A percentile compares a stretch with the other conserved stretches of the same genome.
Conservation (phyloP, 2,888 invertebrate species). For the Listrodromus nycthemerus region DNA sequence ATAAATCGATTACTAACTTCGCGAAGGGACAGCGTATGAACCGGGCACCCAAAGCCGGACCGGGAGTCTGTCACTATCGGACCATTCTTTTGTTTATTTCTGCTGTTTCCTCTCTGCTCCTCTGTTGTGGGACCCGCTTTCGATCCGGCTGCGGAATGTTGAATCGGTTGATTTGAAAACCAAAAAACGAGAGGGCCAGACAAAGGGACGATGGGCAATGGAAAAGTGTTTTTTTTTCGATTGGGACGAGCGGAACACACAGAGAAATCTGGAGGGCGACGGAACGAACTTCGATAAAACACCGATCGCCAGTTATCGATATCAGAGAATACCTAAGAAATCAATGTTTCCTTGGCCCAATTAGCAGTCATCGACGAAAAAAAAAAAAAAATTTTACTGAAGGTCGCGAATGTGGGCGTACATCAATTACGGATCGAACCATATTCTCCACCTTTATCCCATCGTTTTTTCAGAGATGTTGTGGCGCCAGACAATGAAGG, state of each 20-base stretch:
- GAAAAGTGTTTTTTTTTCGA: neutral
- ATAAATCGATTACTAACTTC: slow-evolving; percentile 25
- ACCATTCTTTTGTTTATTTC: slow-evolving; percentile 8
- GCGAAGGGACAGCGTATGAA: neutral
- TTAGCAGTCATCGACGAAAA: neutral
- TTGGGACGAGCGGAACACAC: neutral
- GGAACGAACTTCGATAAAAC: neutral
- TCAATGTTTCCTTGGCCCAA: neutral
- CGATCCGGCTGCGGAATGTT: slow-evolving; percentile 6
- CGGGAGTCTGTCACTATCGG: slow-evolving; percentile 1
- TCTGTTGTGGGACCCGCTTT: slow-evolving; percentile 13
- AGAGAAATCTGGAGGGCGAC: neutral
- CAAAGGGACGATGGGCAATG: neutral
- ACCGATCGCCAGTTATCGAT: neutral
- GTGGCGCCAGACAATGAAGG: too few species aligned
- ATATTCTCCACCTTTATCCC: neutral
- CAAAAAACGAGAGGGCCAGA: neutral
- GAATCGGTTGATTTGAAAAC: slow-evolving; percentile 6
- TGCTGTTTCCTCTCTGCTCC: slow-evolving; percentile 2
- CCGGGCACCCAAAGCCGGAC: neutral
- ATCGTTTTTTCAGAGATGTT: too few species aligned
- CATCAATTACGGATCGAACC: too few species aligned
- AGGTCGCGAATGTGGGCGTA: too few species aligned
- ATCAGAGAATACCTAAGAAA: neutral
- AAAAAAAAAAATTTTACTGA: neutral